Evolutionary conservation across 2,888 invertebrate species (phyloP), one percentile per base, ranked within the genome.

Genomic region (Coremacera marginata): DNA sequence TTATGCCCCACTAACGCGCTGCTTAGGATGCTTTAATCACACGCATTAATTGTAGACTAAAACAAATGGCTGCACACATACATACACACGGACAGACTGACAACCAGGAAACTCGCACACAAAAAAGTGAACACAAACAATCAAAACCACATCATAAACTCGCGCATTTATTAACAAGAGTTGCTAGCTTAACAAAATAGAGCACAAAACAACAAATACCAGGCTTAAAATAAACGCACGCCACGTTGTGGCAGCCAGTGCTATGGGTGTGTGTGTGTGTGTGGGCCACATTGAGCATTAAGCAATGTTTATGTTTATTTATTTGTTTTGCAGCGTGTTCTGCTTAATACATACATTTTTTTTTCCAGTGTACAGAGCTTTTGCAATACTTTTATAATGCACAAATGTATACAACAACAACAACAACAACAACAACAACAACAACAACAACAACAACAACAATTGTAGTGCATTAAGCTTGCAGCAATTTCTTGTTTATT

Each of bases 381-480:
- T 44, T 68, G 5, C 7, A 19, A 19, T n/a, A 8, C 22, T 55
- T 55, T 19, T n/a, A 9, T 55, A 55, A 22, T 65, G 31, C 34
- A 34, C 22, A 51, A 68, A 49, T 44, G 70, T 16, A 34, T 44
- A 31, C 34, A 71, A 52, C n/a, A 22, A 31, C 55, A n/a, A 52
- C 31, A 27, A 27, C 3, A 70, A 71, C 19, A 34, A 71, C 11
- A 57, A 31, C 31, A 57, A 37, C 9, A 55, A 70, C 44, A 34
- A 34, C 34, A 44, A 31, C 11, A 34, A 57, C 19, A 57, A 31
- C 31, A 57, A 37, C n/a, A 55, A 70, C 67, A 34, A 34, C 34
- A 44, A 34, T 44, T 37, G n/a, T 16, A 60, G 60, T 60, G 60
- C 25, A 60, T 60, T 60, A 27, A 16, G 60, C 70, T 68, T 68